phyloP scores from a whole-genome alignment of 2,113 vertebrate species.

The Hemicordylus capensis region DNA sequence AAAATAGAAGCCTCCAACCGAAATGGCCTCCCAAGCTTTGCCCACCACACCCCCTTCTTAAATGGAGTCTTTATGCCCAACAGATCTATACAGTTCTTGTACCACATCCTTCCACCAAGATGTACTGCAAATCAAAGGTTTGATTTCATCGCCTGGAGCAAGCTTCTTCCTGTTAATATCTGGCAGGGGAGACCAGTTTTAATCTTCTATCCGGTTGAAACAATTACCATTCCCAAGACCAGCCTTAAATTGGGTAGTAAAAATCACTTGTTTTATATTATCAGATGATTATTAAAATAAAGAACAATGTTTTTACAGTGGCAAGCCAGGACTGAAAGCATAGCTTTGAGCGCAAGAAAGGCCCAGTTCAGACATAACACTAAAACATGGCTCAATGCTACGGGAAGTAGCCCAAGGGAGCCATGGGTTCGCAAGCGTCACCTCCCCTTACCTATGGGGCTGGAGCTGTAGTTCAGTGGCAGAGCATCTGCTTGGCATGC shows the following conservation, averaged over 20 bases:
- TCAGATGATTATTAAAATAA: slow-evolving; percentile 14
- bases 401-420: too few species aligned
- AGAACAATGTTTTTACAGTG: background rate
- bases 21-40: slow-evolving; percentile 17
- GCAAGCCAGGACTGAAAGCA: background rate
- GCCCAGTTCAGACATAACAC: too few species aligned
- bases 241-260: slow-evolving; percentile 42
- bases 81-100: slow-evolving; percentile 35
- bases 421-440: too few species aligned
- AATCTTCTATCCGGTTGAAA: slow-evolving; percentile 59
- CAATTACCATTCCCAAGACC: slow-evolving; percentile 56
- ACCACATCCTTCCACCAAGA: slow-evolving; percentile 35
- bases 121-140: slow-evolving; percentile 52
- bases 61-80: slow-evolving; percentile 59
- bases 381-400: too few species aligned
- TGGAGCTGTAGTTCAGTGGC: too few species aligned
- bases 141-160: slow-evolving; percentile 53
- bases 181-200: slow-evolving; percentile 65
- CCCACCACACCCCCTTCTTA: slow-evolving; percentile 3
- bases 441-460: too few species aligned
- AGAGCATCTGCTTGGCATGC: too few species aligned
- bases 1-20: slow-evolving; percentile 52
- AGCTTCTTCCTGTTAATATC: slow-evolving; percentile 58
- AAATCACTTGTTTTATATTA: slow-evolving; percentile 42
- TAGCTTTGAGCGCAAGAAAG: accelerated